Base-by-base conservation (phyloP, 2,113 vertebrate genomes). In the Bostrychus sinensis region DNA sequence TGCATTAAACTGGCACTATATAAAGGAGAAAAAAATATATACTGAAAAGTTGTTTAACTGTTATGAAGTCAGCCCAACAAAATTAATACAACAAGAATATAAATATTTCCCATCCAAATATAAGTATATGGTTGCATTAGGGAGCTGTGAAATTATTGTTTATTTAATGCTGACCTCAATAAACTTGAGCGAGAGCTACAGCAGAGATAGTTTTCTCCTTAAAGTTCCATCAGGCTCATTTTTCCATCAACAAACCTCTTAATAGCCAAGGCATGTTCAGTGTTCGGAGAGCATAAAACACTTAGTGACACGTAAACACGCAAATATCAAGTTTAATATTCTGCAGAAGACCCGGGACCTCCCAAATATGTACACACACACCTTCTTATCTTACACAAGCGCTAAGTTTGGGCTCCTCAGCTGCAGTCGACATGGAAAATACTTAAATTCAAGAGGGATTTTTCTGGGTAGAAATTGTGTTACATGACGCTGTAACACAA, bases 201-300 rank as follows among this genome's bases (percentile, higher is more conserved):
- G 16, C 28, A 11, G 48, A 42, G 41, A 48, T 62, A 66, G 53
- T 66, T 72, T 72, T 67, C 53, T 55, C 53, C 53, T 55, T 55
- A 55, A 55, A 55, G 53, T 55, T 55, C 67, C 79, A 37, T 30
- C 34, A 41, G 46, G 56, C 42, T 75, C 50, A 56, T 70, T 68
- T 81, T 84, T 75, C 73, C 67, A 84, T 75, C 73, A 79, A 55
- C 62, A 77, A 59, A 69, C 54, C 63, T 57, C 63, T 54, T 61
- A 45, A 68, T 56, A 23, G 56, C 62, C 3, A 2, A 20, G 43
- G 28, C 61, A 58, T 37, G 48, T 39, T 55, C 53, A 36, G 28
- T 55, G 48, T 51, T 51, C 48, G 14, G 23, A 2, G 26, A 28
- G 53, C 36, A 55, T 55, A 55, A 55, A 55, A 55, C 48, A 51